Conservation (phyloP, 2,797 vertebrate species). For the Leuciscus waleckii region DNA sequence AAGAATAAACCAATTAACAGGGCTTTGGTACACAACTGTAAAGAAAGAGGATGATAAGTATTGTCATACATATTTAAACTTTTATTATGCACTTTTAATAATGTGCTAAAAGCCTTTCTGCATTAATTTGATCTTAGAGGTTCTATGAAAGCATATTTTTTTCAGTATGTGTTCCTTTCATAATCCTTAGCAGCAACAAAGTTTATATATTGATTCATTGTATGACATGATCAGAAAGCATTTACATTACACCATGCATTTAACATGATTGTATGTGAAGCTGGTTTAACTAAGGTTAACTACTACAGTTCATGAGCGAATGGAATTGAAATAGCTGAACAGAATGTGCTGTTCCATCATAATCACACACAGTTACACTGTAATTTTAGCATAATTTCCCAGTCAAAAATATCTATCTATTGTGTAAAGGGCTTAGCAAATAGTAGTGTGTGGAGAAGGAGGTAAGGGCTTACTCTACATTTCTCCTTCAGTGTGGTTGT, state of each 20-base stretch:
- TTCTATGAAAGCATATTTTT: background rate
- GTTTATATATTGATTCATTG: slow-evolving; percentile 14
- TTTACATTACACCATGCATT: background rate
- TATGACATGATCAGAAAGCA: background rate
- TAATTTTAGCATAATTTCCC: slow-evolving; percentile 29
- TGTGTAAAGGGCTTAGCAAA: slow-evolving; percentile 58
- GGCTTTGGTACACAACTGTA: slow-evolving; percentile 9
- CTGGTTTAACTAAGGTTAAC: slow-evolving; percentile 3
- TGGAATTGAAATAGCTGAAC: slow-evolving; percentile 11
- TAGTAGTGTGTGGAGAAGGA: slow-evolving; percentile 50
- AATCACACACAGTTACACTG: slow-evolving; percentile 32
- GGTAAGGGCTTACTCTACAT: slow-evolving; percentile 63
- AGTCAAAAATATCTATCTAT: slow-evolving; percentile 29
- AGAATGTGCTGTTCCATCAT: slow-evolving; percentile 12
- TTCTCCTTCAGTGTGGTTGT: slow-evolving; percentile 61
- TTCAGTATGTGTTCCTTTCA: slow-evolving; percentile 1
- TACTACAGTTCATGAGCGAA: background rate
- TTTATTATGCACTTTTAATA: slow-evolving; percentile 33
- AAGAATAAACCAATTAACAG: background rate
- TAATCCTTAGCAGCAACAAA: background rate
- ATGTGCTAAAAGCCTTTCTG: slow-evolving; percentile 13
- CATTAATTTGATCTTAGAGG: background rate
- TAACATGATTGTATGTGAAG: background rate
- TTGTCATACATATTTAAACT: background rate
- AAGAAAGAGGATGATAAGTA: background rate